Base-by-base conservation (phyloP, 2,113 vertebrate genomes). In the Scartelaos histophorus region DNA sequence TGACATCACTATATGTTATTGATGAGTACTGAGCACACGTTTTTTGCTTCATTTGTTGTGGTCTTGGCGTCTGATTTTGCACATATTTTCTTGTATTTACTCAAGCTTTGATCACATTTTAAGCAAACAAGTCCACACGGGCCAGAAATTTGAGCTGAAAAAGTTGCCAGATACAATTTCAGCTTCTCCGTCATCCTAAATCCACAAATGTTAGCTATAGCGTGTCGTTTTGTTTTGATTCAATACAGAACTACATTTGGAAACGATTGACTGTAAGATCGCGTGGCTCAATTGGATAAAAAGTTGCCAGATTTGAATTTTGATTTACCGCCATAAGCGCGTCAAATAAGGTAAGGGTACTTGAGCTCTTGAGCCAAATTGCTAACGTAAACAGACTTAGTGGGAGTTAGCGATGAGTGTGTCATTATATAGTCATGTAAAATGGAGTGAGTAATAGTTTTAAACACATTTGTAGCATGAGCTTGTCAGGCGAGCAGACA, bases 381-480 rank as follows among this genome's bases (percentile, higher is more conserved):
- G 12, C 21, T 3, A 57, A 57, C 51, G 2, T 57, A 57, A 24
- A 57, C n/a, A 57, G 51, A 54, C 10, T n/a, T 54, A 54, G 51
- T 7, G 3, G 12, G 45, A 66, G 4, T 16, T 46, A 29, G 67
- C 49, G 67, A 54, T 71, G 61, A 13, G 22, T 17, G 21, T 62
- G 21, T 54, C 38, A 57, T 54, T 57, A 73, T 75, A 75, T 61
- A 66, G 38, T 71, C 69, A 58, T 46, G 69, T 79, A 25, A 47
- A 71, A 79, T 70, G 47, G 54, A 5, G 64, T 35, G 35, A 34
- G 51, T 35, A 58, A 3, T 1, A 43, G 13, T 3, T 53, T 58
- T 12, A 72, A 57, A 66, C 54, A 70, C 66, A 74, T 43, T 17
- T 62, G 25, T 35, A 65, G 53, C 13, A 13, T 56, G 25, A 19